A percentile compares a stretch with the other conserved stretches of the same genome.
Conservation (phyloP, 2,113 vertebrate species). For the Colistium nudipinnis region DNA sequence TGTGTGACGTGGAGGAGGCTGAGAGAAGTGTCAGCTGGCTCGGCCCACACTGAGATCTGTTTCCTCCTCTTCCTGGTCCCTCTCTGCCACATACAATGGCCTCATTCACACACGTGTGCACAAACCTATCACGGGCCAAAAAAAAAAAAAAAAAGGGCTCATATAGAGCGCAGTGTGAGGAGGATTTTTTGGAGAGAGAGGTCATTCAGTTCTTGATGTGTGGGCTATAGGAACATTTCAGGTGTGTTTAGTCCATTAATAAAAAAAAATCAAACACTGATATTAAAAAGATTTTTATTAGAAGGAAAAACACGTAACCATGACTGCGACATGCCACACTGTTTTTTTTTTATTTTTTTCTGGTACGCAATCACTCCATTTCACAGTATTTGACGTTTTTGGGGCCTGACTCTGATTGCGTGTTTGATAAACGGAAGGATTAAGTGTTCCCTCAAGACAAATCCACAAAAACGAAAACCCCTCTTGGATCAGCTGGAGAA, state of each 20-base stretch:
- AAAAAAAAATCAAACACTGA: no score
- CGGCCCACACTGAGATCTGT: conserved; percentile 38
- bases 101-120: conserved; percentile 68
- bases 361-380: no score
- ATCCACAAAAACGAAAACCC: not conserved
- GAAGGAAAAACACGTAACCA: no score
- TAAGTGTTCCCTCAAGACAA: not conserved
- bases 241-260: no score
- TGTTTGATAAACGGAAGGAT: not conserved
- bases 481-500: not conserved
- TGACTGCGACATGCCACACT: no score
- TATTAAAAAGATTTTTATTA: no score
- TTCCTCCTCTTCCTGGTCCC: conserved; percentile 48
- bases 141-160: no score
- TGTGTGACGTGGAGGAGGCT: conserved; percentile 26
- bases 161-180: conserved; percentile 30
- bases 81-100: conserved; percentile 67
- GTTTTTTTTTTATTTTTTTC: no score
- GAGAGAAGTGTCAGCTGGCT: conserved; percentile 48
- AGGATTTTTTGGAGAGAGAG: conserved; percentile 2
- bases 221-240: no score
- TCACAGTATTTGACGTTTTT: not conserved
- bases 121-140: conserved; percentile 24
- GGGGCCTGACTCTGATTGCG: not conserved
- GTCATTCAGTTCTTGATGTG: conserved; percentile 30